Conservation (phyloP, 2,797 vertebrate species). For the Toxotes lorentzi region DNA sequence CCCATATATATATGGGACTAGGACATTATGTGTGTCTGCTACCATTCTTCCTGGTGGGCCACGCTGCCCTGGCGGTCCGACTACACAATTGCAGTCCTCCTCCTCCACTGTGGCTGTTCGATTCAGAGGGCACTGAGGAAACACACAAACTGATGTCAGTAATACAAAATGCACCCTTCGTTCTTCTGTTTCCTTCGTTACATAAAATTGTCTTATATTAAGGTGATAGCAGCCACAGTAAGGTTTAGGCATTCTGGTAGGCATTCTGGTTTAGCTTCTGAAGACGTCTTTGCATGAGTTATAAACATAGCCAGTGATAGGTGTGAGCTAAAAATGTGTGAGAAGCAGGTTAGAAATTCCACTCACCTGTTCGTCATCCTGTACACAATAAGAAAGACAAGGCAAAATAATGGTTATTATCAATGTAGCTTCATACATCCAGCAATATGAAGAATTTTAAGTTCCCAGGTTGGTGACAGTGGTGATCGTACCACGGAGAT, state of each 20-base stretch:
- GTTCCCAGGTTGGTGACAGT: no score
- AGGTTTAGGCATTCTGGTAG: neutral
- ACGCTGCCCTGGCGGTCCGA: conserved; percentile 74
- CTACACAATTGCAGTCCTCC: conserved; percentile 79
- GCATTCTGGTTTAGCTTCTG: no score
- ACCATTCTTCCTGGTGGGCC: conserved; percentile 82
- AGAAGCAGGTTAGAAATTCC: neutral
- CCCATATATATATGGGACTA: no score
- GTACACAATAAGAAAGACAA: conserved; percentile 28
- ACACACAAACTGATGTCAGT: neutral
- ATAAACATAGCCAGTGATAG: neutral
- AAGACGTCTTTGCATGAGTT: neutral
- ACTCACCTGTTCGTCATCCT: conserved; percentile 89
- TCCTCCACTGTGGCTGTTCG: conserved; percentile 68
- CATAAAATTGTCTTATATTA: neutral
- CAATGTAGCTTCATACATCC: neutral
- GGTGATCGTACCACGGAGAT: conserved; percentile 84
- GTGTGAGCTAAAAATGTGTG: neutral
- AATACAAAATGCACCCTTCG: neutral
- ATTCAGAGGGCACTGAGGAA: conserved; percentile 83
- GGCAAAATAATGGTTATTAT: conserved; percentile 12
- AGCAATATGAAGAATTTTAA: neutral
- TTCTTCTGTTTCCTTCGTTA: fast-evolving
- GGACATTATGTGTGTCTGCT: neutral
- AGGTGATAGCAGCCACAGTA: neutral